Conservation (phyloP, 2,797 vertebrate genomes). For the Dryobates pubescens region DNA sequence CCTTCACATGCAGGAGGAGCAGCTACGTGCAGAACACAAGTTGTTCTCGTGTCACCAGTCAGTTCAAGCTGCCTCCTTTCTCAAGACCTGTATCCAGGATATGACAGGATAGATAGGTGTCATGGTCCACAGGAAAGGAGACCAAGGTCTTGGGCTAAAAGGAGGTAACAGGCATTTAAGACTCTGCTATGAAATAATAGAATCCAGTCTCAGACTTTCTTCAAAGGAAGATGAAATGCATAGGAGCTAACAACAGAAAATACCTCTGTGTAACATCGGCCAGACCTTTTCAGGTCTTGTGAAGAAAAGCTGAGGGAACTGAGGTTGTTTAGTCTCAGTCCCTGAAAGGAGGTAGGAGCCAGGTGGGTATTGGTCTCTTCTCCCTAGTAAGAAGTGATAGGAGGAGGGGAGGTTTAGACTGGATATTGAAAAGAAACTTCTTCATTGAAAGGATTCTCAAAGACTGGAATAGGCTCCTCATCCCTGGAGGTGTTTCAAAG, state of each 20-base stretch:
- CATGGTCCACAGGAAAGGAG: not conserved
- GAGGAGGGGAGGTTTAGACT: no score
- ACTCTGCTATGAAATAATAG: not conserved
- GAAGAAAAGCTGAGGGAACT: no score
- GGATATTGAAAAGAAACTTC: no score
- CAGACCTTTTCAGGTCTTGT: not conserved
- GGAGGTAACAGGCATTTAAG: not conserved
- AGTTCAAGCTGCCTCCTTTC: not conserved
- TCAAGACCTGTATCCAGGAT: not conserved
- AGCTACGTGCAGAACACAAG: not conserved
- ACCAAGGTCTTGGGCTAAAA: not conserved
- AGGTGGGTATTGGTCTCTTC: no score
- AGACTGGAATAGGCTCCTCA: no score
- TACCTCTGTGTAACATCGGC: not conserved
- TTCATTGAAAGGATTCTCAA: no score
- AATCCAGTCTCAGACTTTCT: not conserved
- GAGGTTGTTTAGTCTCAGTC: no score
- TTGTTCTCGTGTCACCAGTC: not conserved
- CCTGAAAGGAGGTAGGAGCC: no score
- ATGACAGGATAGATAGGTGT: not conserved
- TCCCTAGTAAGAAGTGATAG: no score
- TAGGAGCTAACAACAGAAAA: not conserved
- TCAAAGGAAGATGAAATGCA: not conserved
- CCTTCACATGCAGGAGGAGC: not conserved
- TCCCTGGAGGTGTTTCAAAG: no score